Evolutionary conservation across 2,797 vertebrate species (phyloP).

Genomic region (Hipposideros larvatus): DNA sequence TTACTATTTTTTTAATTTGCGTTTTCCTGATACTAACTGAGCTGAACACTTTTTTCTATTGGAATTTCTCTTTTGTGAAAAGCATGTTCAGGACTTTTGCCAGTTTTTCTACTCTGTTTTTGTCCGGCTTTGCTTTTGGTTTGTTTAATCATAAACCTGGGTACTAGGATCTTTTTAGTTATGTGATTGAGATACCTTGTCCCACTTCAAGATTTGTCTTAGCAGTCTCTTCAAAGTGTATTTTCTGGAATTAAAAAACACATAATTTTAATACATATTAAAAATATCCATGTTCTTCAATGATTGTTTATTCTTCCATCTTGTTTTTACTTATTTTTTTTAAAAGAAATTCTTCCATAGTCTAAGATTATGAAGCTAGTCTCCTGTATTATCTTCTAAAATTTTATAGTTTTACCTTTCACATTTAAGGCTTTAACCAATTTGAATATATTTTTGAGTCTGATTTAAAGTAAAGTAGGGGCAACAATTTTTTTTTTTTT

Average conservation of each 20-base stretch:
- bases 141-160: background rate
- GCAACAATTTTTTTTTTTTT: background rate
- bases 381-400: background rate
- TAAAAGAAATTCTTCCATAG: background rate
- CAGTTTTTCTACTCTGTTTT: background rate
- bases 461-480: background rate
- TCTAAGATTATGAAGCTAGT: background rate
- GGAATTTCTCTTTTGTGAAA: background rate
- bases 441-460: background rate
- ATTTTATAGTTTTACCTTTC: background rate
- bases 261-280: background rate
- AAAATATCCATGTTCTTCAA: background rate
- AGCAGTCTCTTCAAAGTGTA: background rate
- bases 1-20: background rate
- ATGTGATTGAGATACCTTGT: background rate
- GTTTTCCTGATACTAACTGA: background rate
- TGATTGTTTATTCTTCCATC: background rate
- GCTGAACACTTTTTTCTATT: background rate
- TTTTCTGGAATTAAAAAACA: background rate
- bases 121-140: background rate
- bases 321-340: background rate
- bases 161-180: background rate
- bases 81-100: background rate
- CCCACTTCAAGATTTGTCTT: background rate
- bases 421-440: background rate